Evolutionary conservation across 2,797 vertebrate species (phyloP).

Genomic region (Malurus splendens): DNA sequence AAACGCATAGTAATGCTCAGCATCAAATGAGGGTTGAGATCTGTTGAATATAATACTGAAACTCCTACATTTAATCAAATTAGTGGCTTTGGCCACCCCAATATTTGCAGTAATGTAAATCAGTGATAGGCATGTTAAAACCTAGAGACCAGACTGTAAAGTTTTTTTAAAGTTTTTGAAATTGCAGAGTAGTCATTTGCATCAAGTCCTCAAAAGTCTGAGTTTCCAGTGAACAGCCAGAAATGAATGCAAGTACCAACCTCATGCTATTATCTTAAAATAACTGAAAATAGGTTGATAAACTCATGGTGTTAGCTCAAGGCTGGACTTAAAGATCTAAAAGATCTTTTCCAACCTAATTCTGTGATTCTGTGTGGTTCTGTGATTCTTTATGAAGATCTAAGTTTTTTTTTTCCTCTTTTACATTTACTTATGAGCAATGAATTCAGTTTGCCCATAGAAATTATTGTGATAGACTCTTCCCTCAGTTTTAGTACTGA

Average conservation of each 20-base stretch:
- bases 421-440: neutral
- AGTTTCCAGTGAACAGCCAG: neutral
- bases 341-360: no score
- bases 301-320: no score
- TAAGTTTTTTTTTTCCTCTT: fast-evolving
- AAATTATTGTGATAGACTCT: neutral
- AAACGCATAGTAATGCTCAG: neutral
- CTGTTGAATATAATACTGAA: neutral
- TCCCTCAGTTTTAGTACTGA: neutral
- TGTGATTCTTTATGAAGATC: neutral
- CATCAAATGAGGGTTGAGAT: neutral
- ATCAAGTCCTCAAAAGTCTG: neutral
- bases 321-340: no score
- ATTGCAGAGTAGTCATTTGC: neutral
- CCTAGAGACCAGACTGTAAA: neutral
- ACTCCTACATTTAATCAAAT: neutral
- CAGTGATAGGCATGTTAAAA: neutral
- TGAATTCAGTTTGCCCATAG: neutral
- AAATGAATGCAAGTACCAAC: neutral
- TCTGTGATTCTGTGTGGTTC: no score
- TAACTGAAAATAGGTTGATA: neutral
- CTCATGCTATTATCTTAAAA: neutral
- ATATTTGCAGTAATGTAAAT: neutral
- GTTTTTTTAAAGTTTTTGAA: neutral
- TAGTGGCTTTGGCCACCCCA: neutral